Evolutionary conservation across 1,140 invertebrate species (phyloP).

Genomic region (Caenorhabditis inopinata): DNA sequence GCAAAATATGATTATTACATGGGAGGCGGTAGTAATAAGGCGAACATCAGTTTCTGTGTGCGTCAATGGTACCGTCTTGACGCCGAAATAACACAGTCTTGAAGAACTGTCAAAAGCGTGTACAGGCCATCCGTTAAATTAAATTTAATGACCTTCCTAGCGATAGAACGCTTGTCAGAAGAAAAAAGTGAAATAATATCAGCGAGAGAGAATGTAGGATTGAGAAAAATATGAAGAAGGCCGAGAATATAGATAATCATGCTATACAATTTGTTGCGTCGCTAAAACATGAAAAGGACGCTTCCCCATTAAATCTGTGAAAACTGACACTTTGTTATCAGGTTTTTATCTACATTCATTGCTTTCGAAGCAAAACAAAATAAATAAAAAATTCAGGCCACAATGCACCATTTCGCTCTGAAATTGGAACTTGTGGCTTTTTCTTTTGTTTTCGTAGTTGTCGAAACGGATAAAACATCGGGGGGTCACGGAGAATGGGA

Average conservation of each 20-base stretch:
- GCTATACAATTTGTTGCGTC: background rate
- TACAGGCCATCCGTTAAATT: slow-evolving; percentile 19
- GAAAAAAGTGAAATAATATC: slow-evolving; percentile 17
- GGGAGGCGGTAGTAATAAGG: slow-evolving; percentile 27
- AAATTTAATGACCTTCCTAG: slow-evolving; percentile 15
- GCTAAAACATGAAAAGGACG: slow-evolving; percentile 28
- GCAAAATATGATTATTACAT: slow-evolving; percentile 32
- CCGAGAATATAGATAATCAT: slow-evolving; percentile 12
- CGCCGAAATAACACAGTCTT: background rate
- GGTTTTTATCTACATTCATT: background rate
- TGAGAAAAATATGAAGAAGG: background rate
- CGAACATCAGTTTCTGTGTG: slow-evolving; percentile 9
- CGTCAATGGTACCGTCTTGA: slow-evolving; percentile 30
- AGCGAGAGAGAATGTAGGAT: background rate
- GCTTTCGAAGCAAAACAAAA: background rate
- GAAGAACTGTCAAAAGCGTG: slow-evolving; percentile 14
- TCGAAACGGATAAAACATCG: slow-evolving; percentile 7
- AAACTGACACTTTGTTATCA: slow-evolving; percentile 33
- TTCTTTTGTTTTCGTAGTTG: slow-evolving; percentile 23
- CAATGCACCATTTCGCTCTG: background rate
- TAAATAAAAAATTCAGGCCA: too few species aligned
- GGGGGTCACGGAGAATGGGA: background rate
- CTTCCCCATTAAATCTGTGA: slow-evolving; percentile 9
- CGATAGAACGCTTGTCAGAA: slow-evolving; percentile 15
- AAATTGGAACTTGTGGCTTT: background rate